Conservation (phyloP, 2,888 invertebrate genomes). For the Stenurella melanura region DNA sequence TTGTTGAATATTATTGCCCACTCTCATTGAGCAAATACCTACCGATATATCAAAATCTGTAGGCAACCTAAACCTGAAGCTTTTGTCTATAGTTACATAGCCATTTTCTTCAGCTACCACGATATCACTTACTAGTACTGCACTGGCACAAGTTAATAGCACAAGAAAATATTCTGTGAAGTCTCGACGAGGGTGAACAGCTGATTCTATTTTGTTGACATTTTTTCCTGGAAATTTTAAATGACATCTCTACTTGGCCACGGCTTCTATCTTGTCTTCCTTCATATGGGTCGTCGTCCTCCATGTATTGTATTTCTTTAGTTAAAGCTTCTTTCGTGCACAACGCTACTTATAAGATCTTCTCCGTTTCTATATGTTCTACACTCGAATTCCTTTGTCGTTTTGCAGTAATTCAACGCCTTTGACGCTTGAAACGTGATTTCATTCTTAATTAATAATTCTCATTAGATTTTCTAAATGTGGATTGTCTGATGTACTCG, state of each 20-base stretch:
- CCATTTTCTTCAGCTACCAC: slow-evolving; percentile 45
- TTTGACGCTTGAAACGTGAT: slow-evolving; percentile 59
- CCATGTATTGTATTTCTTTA: slow-evolving; percentile 54
- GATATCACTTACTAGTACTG: slow-evolving; percentile 55
- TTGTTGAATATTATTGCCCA: slow-evolving; percentile 49
- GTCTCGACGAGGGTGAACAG: slow-evolving; percentile 34
- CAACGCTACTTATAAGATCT: slow-evolving; percentile 56
- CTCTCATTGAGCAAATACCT: slow-evolving; percentile 54
- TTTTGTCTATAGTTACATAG: slow-evolving; percentile 40
- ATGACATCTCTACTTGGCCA: slow-evolving; percentile 52
- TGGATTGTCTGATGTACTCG: neutral
- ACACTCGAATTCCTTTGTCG: slow-evolving; percentile 50
- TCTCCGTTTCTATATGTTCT: slow-evolving; percentile 60
- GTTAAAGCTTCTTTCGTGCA: slow-evolving; percentile 50
- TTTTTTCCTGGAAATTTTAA: slow-evolving; percentile 46
- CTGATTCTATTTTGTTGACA: neutral
- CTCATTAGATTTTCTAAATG: slow-evolving; percentile 52
- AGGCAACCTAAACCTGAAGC: slow-evolving; percentile 49
- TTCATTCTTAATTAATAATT: slow-evolving; percentile 56
- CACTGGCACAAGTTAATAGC: slow-evolving; percentile 51
- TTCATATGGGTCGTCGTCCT: slow-evolving; percentile 48
- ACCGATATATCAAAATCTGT: slow-evolving; percentile 54
- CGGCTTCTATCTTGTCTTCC: slow-evolving; percentile 39
- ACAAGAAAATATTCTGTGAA: slow-evolving; percentile 53
- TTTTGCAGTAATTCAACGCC: slow-evolving; percentile 57